Evolutionary conservation across 2,113 vertebrate genomes (phyloP).

Genomic region (Kobus ellipsiprymnus): DNA sequence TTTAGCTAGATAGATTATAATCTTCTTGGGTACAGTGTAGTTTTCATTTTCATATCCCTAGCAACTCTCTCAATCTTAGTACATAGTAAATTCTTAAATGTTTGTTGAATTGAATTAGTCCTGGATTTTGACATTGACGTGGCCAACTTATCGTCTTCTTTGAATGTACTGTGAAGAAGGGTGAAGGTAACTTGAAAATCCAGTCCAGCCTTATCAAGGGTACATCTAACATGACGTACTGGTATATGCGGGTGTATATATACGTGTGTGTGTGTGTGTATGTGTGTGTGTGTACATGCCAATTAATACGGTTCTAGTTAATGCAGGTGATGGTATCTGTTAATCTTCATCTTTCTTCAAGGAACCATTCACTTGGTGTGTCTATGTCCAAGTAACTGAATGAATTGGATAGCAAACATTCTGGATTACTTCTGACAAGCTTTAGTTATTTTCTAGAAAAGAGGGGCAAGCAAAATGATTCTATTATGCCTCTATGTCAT

Average conservation of each 20-base stretch:
- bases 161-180: background rate
- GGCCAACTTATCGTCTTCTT: background rate
- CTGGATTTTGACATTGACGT: background rate
- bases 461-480: background rate
- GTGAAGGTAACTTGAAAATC: background rate
- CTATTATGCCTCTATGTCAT: background rate
- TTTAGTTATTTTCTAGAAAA: background rate
- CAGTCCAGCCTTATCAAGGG: background rate
- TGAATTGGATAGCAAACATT: background rate
- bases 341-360: background rate
- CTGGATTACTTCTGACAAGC: background rate
- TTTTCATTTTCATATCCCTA: slow-evolving; percentile 33
- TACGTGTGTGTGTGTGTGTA: background rate
- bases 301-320: background rate
- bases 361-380: background rate
- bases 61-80: background rate
- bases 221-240: background rate
- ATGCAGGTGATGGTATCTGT: background rate
- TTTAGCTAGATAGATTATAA: background rate
- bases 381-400: background rate
- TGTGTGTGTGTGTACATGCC: background rate
- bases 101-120: slow-evolving; percentile 34
- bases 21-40: background rate
- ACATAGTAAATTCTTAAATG: background rate
- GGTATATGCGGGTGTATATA: background rate